These are phyloP conservation scores for Drosophila sturtevanti DNA, from an alignment of 1,140 invertebrate genomes.

Conservation along the genomic window DNA sequence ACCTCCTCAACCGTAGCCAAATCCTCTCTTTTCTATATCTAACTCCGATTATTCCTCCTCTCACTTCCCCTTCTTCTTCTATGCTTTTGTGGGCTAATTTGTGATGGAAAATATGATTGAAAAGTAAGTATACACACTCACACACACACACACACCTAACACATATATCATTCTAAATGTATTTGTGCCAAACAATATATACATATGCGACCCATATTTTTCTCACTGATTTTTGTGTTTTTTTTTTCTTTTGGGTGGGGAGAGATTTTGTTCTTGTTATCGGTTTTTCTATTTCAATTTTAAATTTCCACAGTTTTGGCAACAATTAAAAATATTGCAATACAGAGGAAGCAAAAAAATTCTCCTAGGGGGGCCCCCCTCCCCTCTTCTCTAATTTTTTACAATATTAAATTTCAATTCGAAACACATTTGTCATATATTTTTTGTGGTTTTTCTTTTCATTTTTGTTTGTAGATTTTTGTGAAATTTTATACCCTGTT, in stretches of 20 bases:
- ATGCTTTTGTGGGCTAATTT: background rate
- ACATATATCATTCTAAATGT: background rate
- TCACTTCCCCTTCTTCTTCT: background rate
- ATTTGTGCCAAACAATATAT: background rate
- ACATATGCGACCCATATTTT: background rate
- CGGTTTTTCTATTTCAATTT: no score
- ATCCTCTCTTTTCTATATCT: background rate
- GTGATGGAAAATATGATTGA: slow-evolving; percentile 37
- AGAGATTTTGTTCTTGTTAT: background rate
- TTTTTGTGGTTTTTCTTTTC: background rate
- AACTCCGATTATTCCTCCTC: slow-evolving; percentile 27
- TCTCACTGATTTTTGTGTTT: background rate
- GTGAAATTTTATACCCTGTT: background rate
- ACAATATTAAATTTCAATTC: slow-evolving; percentile 14
- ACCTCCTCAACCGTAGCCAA: background rate
- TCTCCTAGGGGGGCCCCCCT: no score
- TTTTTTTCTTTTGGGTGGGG: background rate
- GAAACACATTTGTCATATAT: slow-evolving; percentile 26
- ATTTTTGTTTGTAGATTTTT: background rate
- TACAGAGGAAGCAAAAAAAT: background rate
- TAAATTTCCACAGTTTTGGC: background rate
- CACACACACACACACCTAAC: background rate
- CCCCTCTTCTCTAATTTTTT: background rate
- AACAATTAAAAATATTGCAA: background rate
- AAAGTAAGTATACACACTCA: slow-evolving; percentile 18